These are phyloP conservation scores for Eulimnadia texana DNA, from an alignment of 1,140 invertebrate species.

Conservation along the genomic window DNA sequence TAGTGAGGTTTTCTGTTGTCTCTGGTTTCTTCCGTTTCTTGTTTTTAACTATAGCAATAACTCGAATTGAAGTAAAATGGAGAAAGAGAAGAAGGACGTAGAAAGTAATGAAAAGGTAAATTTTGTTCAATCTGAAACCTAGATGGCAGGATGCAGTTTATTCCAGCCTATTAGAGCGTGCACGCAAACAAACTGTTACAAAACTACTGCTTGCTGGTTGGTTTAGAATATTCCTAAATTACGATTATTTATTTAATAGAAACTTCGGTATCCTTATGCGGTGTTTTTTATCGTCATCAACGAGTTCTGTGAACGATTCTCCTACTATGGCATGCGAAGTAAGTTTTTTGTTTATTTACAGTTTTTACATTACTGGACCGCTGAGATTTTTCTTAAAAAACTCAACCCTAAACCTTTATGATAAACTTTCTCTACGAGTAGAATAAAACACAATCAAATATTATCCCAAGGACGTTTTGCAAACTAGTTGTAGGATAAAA, in stretches of 20 bases:
- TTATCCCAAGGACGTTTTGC: no score
- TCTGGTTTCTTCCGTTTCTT: no score
- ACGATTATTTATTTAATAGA: conserved; percentile 33
- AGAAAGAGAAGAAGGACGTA: no score
- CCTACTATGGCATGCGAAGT: conserved; percentile 58
- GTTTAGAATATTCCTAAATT: not conserved
- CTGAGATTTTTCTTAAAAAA: not conserved
- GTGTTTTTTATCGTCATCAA: conserved; percentile 89
- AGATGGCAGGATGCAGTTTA: not conserved
- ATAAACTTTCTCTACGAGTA: not conserved
- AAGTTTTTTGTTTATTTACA: conserved; percentile 1
- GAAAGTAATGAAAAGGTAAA: no score
- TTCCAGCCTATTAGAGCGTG: not conserved
- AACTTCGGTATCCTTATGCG: conserved; percentile 64
- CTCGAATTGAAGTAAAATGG: no score
- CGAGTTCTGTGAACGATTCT: conserved; percentile 94
- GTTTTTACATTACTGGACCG: no score
- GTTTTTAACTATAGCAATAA: no score
- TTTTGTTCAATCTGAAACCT: not conserved
- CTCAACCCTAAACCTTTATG: not conserved
- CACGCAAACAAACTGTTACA: no score
- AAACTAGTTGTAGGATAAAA: no score
- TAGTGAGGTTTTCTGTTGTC: no score
- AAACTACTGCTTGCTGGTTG: no score
- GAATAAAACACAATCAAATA: no score